Percentiles rank a stretch among this genome's conserved stretches.
Evolutionary conservation across 2,797 vertebrate genomes (phyloP).

Genomic region (Fratercula arctica): DNA sequence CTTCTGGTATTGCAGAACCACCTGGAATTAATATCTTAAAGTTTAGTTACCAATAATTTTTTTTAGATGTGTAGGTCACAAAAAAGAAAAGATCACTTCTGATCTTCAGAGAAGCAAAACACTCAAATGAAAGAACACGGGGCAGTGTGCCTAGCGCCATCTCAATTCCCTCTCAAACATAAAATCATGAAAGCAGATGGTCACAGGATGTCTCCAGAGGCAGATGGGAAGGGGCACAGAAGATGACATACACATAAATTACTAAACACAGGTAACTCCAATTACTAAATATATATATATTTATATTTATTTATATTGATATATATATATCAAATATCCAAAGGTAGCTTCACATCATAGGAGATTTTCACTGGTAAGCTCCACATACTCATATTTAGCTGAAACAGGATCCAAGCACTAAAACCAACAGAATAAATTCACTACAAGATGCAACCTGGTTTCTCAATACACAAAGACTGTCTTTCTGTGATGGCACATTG

Average conservation of each 20-base stretch:
- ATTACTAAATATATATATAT: not conserved
- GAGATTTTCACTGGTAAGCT: not conserved
- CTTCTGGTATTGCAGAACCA: conserved; percentile 69
- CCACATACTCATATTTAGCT: not conserved
- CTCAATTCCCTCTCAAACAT: not conserved
- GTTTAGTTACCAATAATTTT: not conserved
- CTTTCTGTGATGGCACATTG: not conserved
- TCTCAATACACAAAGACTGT: not conserved
- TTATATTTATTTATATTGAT: not conserved
- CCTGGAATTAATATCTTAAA: conserved; percentile 58
- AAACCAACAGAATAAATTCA: not conserved
- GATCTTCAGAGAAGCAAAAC: not conserved
- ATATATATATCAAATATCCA: not conserved
- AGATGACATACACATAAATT: not conserved
- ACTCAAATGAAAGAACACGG: not conserved
- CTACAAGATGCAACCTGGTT: not conserved
- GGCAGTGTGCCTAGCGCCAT: not conserved
- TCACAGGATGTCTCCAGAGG: not conserved
- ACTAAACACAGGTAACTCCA: not conserved
- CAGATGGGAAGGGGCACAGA: not conserved
- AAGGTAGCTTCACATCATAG: not conserved
- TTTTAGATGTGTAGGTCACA: not conserved
- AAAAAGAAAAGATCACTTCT: not conserved
- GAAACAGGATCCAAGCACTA: not conserved
- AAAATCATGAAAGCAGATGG: not conserved